Evolutionary conservation across 2,113 vertebrate genomes (phyloP).

Genomic region (Ailuropoda melanoleuca): DNA sequence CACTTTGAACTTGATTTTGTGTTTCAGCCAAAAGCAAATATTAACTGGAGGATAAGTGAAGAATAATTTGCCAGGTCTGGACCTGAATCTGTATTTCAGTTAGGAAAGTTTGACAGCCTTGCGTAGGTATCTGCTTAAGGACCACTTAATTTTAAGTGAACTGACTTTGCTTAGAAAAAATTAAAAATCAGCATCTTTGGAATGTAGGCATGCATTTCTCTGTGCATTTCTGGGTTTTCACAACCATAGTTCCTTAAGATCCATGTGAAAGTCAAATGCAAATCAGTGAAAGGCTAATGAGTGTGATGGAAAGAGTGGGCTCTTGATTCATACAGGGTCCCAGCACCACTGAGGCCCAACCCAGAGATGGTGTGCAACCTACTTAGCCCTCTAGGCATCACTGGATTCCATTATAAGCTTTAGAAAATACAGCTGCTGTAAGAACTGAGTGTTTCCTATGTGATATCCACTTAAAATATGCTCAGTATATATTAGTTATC

Average conservation of each 20-base stretch:
- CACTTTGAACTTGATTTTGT: background rate
- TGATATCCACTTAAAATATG: background rate
- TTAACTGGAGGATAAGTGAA: background rate
- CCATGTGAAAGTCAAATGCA: background rate
- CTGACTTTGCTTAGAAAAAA: background rate
- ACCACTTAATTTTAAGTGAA: background rate
- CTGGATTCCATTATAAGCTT: background rate
- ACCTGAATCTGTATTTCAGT: background rate
- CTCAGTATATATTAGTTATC: background rate
- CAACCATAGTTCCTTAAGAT: background rate
- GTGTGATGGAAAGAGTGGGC: background rate
- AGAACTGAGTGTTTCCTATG: background rate
- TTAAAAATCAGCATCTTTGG: background rate
- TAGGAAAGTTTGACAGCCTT: background rate
- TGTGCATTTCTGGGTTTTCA: background rate
- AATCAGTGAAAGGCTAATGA: background rate
- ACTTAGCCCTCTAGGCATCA: accelerated
- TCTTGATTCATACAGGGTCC: background rate
- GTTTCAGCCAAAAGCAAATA: background rate
- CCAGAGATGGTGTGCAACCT: too few species aligned
- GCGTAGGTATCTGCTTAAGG: background rate
- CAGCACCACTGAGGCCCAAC: background rate
- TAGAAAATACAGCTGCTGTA: background rate
- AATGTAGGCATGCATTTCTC: background rate
- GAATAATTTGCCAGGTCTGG: background rate